Evolutionary conservation across 1,140 invertebrate species (phyloP), one percentile per base, ranked within the genome.

Genomic region (Condylostylus longicornis): DNA sequence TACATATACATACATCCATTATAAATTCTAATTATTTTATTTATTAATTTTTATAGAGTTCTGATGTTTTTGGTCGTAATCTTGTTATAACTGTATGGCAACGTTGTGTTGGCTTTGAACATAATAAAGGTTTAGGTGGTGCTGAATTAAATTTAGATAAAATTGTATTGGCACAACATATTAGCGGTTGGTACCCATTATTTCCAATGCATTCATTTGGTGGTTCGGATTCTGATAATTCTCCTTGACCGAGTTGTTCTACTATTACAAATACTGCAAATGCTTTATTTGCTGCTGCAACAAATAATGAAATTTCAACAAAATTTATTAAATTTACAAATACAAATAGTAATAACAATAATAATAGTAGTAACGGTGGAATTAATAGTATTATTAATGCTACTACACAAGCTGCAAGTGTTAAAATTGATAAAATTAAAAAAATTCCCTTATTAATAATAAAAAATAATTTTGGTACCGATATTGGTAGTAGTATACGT

Each of bases 31-130:
- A 18, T n/a, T 14, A 5, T 28, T 17, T 9, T 15, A 12, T 25
- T 7, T 25, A 8, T 7, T n/a, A 17, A 3, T 29, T 12, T 13
- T 25, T 47, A 6, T 47, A 71, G 62, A 82, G 73, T 31, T 79
- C 78, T 51, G 86, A 93, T 50, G 79, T 84, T 2, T 70, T 85
- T n/a, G 85, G 83, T 0, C 69, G 84, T 25, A 79, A 77, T 30
- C 64, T 93, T 28, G 72, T 89, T 41, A 83, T 91, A 18, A 89
- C 86, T 76, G 67, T 91, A 14, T 91, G 86, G 86, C 82, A 88
- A 49, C 73, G 79, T 41, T 80, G 82, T 48, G 77, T 79, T 42
- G 82, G 81, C 4, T 83, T 83, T 53, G 81, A 89, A 51, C 85
- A 86, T 61, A 90, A 89, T 57, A 75, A 81, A 38, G 82, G 82